Conservation (phyloP, 1,140 invertebrate species). For the roundworm (Caenorhabditis elegans) region DNA sequence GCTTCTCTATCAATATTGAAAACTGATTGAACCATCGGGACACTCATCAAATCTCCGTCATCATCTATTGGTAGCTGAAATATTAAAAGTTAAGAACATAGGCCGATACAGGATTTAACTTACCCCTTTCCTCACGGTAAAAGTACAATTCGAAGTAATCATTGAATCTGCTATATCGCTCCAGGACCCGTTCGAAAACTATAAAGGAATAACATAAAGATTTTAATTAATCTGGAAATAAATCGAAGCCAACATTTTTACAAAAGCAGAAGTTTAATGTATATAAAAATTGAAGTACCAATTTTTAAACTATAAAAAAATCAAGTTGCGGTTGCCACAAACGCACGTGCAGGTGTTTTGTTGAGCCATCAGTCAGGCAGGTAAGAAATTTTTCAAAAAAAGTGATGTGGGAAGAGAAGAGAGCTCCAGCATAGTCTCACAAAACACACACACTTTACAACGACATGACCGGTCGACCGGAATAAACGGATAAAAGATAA, state of each 20-base stretch:
- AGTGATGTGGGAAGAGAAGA: not conserved
- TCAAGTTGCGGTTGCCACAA: too few species aligned
- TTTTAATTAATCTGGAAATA: too few species aligned
- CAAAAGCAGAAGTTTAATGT: too few species aligned
- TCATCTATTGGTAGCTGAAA: slow-evolving; percentile 20
- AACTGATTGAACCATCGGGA: not conserved
- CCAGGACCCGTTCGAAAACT: slow-evolving; percentile 41
- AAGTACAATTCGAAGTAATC: slow-evolving; percentile 36
- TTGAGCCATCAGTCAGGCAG: not conserved
- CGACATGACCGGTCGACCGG: not conserved
- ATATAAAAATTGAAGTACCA: too few species aligned
- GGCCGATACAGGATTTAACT: not conserved
- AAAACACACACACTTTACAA: slow-evolving; percentile 33
- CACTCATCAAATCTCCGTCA: slow-evolving; percentile 34
- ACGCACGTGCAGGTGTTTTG: not conserved
- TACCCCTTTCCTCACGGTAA: slow-evolving; percentile 22
- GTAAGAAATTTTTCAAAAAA: not conserved
- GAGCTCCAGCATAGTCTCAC: not conserved
- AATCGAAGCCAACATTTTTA: too few species aligned
- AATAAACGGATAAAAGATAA: slow-evolving; percentile 10
- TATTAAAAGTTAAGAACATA: not conserved
- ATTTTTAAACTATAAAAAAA: too few species aligned
- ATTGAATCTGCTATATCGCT: slow-evolving; percentile 33
- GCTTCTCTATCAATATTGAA: slow-evolving; percentile 37
- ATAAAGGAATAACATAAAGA: too few species aligned